Base-by-base conservation (phyloP, 2,113 vertebrate genomes). In the Thermophis baileyi region DNA sequence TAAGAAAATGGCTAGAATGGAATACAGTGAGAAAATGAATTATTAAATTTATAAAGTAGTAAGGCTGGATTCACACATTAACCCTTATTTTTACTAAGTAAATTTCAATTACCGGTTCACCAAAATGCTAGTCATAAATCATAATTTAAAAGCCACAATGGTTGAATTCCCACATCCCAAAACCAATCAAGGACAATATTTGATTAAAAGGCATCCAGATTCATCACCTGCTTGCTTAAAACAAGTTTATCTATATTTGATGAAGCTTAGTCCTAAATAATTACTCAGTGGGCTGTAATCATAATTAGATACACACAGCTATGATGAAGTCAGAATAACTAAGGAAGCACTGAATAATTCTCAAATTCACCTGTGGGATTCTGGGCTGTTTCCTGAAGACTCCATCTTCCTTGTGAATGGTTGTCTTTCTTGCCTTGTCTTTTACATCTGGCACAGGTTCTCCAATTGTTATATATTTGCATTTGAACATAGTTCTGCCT, bases 341-440 rank as follows among this genome's bases (percentile, higher is more conserved):
- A 69, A 94, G 24, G 89, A 93, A 90, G 63, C 85, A 35, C 10
- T 69, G 16, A 89, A 11, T 9, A 22, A 40, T 92, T 44, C 25
- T 35, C 81, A 30, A 50, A 91, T 93, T 53, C 96, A 97, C 97
- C 96, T 96, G 88, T 95, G 92, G 27, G 88, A 6, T 44, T 81
- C 93, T 57, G 92, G 46, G 60, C 46, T 25, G 49, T 25, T 85
- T 53, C 86, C 88, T 22, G 90, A 90, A 87, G 90, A 87, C 3
- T 97, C 96, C 96, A 97, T 97, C 40, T 90, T 87, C 35, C 86
- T 93, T 30, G 12, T 47, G 46, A 30, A 50, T 35, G 25, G 0
- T 93, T 92, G 87, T 46, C 92, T 89, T 89, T 90, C 50, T 90
- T 35, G 11, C 0, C 0, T 55, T 89, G 30, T 50, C 50, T 95